Evolutionary conservation across 2,113 vertebrate genomes (phyloP), one percentile per base, ranked within the genome.

Genomic region (Petromus typicus): DNA sequence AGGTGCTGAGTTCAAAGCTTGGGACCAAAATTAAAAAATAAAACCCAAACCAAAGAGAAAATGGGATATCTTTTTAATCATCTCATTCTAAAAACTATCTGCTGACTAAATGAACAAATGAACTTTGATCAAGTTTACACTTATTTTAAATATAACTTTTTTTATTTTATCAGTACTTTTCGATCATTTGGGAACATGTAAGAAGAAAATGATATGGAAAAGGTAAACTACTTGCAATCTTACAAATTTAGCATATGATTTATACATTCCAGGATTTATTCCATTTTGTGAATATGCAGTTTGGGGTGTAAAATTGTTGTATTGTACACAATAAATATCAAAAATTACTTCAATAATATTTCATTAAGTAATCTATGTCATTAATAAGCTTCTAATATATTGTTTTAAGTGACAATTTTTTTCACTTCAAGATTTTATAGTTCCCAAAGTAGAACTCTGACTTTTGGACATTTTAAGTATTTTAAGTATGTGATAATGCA

Each of bases 121-220:
- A 2, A 88, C 90, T 96, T 89, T 76, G 13, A 81, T 56, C 17
- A 88, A 76, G 40, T 0, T 14, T 64, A 67, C 18, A 7, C 13
- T 23, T 56, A 92, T 61, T 86, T 92, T 61, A 84, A 93, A 82
- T 89, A 76, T 82, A 32, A 34, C 5, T 30, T 75, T 69, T 94
- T 30, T 48, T 51, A 63, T 37, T 64, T 43, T 23, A 4, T 84
- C 73, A 67, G 2, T 63, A 59, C 66, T 87, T 86, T 59, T 76
- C 66, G 37, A 92, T 43, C 23, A 48, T 75, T 91, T 81, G 16
- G 34, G 5, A 84, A 90, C 63, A 40, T 22, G 7, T 67, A 63
- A 13, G 48, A 67, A 75, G 79, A 69, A 59, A n/a, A n/a, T 69
- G 64, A 18, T 61, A 75, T 18, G 73, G 51, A 69, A 84, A 83